phyloP scores from a whole-genome alignment of 2,797 vertebrate genomes.

The Acrocephalus scirpaceus region DNA sequence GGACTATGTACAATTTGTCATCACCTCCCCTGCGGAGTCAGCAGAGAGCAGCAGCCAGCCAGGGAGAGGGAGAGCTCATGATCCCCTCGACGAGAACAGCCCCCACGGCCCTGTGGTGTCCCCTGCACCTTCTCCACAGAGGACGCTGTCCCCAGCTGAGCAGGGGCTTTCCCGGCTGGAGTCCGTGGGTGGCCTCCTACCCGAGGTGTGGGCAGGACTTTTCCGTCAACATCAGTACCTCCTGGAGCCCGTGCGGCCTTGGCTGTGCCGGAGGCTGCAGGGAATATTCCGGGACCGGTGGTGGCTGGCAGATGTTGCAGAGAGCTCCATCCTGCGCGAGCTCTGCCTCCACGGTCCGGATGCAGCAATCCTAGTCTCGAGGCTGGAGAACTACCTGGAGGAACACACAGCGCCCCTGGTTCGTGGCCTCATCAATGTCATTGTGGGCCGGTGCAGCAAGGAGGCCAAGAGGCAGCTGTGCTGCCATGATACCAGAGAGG shows the following conservation, averaged over 20 bases:
- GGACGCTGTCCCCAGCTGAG: background rate
- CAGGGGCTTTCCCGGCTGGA: too few species aligned
- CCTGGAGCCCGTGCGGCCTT: background rate
- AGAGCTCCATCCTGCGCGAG: background rate
- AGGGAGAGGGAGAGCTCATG: fast-evolving
- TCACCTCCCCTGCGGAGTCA: background rate
- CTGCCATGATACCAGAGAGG: fast-evolving
- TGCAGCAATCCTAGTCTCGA: background rate
- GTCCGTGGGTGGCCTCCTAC: background rate
- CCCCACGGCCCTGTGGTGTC: too few species aligned
- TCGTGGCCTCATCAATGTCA: background rate
- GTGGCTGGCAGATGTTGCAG: background rate
- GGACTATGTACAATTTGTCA: background rate
- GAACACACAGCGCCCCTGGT: background rate
- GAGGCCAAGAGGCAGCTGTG: background rate
- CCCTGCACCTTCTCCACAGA: background rate
- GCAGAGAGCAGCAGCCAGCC: background rate
- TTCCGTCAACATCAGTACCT: background rate
- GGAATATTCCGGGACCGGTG: background rate
- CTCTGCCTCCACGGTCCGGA: background rate
- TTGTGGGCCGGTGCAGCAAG: background rate
- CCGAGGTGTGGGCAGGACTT: background rate
- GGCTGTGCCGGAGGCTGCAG: background rate
- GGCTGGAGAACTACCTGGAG: background rate
- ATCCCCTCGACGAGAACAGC: too few species aligned